These are phyloP conservation scores for Pristionchus maxplancki DNA, from an alignment of 2,888 invertebrate genomes.

Conservation along the genomic window DNA sequence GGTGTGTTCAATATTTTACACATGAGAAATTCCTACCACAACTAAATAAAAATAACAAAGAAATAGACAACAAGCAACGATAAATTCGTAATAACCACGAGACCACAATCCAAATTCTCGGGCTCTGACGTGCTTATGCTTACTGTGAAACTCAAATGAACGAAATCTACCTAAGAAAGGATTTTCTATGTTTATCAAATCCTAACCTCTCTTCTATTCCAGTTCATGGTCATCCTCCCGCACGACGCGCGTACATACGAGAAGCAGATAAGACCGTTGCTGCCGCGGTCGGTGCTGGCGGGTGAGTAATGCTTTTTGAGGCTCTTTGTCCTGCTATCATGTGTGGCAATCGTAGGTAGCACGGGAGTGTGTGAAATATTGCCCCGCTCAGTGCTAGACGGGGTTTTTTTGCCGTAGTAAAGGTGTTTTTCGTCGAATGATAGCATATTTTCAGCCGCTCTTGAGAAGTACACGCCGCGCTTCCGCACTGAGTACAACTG, in stretches of 20 bases:
- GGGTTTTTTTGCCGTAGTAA: too few relatives aligned
- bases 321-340: too few relatives aligned
- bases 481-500: neutral
- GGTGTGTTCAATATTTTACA: neutral
- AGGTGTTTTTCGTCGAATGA: neutral
- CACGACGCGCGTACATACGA: slow-evolving; percentile 66
- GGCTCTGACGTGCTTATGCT: neutral
- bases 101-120: neutral
- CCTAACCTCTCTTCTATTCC: neutral
- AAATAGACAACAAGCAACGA: too few relatives aligned
- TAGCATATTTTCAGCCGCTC: neutral
- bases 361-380: too few relatives aligned
- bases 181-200: too few relatives aligned
- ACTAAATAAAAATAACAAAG: too few relatives aligned
- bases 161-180: too few relatives aligned
- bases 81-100: too few relatives aligned
- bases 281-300: slow-evolving; percentile 68
- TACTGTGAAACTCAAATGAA: too few relatives aligned
- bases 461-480: neutral
- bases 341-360: too few relatives aligned
- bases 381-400: too few relatives aligned
- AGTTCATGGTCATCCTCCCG: slow-evolving; percentile 64
- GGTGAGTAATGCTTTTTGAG: slow-evolving; percentile 59
- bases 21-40: too few relatives aligned
- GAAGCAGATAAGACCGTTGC: slow-evolving; percentile 65